Percentiles rank a stretch among this genome's conserved stretches.
phyloP scores from a whole-genome alignment of 1,140 invertebrate genomes.

The Acyrthosiphon pisum region DNA sequence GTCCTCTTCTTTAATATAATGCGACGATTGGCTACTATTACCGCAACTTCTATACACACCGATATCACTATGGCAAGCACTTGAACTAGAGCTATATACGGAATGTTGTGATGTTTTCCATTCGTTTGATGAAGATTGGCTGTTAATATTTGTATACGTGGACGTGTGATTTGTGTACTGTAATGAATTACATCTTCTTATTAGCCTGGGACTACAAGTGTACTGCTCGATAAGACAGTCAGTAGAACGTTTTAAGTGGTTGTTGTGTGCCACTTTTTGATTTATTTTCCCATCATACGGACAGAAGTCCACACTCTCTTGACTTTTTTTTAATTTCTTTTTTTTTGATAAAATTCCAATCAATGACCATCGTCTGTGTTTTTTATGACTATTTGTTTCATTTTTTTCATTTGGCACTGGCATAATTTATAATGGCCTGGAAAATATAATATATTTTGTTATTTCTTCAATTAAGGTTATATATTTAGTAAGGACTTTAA shows the following conservation, averaged over 20 bases:
- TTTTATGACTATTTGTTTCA: constrained; percentile 19
- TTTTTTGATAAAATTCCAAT: constrained; percentile 50
- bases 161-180: constrained; percentile 19
- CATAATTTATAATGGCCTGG: constrained; percentile 19
- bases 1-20: not conserved
- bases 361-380: constrained; percentile 40
- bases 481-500: not conserved
- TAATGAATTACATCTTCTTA: constrained; percentile 44
- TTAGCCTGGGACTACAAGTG: constrained; percentile 39
- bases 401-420: constrained; percentile 32
- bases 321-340: constrained; percentile 48
- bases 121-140: not conserved
- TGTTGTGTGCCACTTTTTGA: constrained; percentile 35
- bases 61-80: constrained; percentile 24
- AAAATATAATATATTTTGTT: constrained; percentile 32
- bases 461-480: not conserved
- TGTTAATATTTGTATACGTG: not conserved
- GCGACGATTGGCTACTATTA: not conserved
- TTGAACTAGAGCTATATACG: constrained; percentile 23
- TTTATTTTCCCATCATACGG: constrained; percentile 49
- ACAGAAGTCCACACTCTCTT: constrained; percentile 49
- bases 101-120: constrained; percentile 48
- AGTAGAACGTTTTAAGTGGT: not conserved
- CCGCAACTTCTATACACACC: not conserved
- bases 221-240: constrained; percentile 39